A percentile compares a stretch with the other conserved stretches of the same genome.
These are phyloP conservation scores for Bettongia penicillata DNA, from an alignment of 2,113 vertebrate genomes.

Conservation along the genomic window DNA sequence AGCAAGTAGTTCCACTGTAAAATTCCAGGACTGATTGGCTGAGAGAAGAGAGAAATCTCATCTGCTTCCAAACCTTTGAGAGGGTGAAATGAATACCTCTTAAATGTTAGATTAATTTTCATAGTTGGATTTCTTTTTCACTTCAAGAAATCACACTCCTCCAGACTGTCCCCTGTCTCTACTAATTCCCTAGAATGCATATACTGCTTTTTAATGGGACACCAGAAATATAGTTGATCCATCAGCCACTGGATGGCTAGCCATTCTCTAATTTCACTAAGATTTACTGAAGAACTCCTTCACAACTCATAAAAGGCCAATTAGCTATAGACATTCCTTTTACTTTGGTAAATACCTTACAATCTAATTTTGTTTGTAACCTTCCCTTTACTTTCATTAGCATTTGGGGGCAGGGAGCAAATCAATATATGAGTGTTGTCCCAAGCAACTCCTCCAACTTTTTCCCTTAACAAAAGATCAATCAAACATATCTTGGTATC, in stretches of 20 bases:
- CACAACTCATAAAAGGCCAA: background rate
- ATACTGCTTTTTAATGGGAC: background rate
- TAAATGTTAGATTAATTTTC: background rate
- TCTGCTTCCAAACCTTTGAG: background rate
- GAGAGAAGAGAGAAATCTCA: background rate
- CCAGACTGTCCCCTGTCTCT: background rate
- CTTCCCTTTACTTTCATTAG: background rate
- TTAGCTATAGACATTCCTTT: background rate
- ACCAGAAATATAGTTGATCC: background rate
- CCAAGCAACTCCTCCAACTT: background rate
- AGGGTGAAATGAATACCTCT: background rate
- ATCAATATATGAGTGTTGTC: background rate
- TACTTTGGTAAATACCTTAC: background rate
- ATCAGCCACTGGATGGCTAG: background rate
- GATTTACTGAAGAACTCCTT: background rate
- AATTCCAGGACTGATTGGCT: background rate
- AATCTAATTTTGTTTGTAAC: background rate
- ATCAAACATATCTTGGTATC: conserved; percentile 48
- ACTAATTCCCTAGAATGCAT: background rate
- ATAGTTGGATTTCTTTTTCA: background rate
- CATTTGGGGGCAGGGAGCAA: background rate
- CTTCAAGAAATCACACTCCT: background rate
- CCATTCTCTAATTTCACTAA: background rate
- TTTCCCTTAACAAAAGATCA: conserved; percentile 1
- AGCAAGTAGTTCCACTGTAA: background rate